Evolutionary conservation across 2,113 vertebrate genomes (phyloP), one percentile per base, ranked within the genome.

Genomic region (Symphodus melops): DNA sequence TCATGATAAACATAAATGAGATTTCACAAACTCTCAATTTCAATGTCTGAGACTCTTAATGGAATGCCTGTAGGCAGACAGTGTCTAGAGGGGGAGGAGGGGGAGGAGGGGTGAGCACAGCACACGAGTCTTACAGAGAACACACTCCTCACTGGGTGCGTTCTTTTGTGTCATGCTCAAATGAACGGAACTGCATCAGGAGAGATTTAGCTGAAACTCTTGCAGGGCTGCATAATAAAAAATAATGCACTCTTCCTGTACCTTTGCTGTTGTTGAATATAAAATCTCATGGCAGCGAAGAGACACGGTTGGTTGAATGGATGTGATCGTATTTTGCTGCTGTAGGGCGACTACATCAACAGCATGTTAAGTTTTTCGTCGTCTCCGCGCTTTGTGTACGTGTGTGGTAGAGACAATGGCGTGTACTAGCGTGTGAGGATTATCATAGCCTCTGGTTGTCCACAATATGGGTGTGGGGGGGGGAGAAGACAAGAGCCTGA

Each of bases 1-100:
- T 94, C 91, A 91, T 75, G 88, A 94, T 93, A 92, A 93, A 92
- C 86, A 92, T 66, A 92, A 94, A 94, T 91, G 83, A 93, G 91
- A 93, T 90, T 92, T 92, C 66, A 72, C 75, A 72, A 90, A 92
- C 72, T 90, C 86, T 86, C 82, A 91, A 82, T 89, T 90, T 89
- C 81, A 82, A 72, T 82, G 84, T 91, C 79, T 83, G 74, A 82
- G 83, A 84, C 72, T 78, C 73, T 86, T 84, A 90, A 88, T 86
- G 64, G 84, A 91, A 91, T 83, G 77, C 83, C 85, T 86, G 81
- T 74, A 75, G 85, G 84, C 76, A 86, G 79, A 74, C 72, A 44
- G 65, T 61, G 78, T 52, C 56, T 56, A 8, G 51, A 51, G 59
- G 74, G 63, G 71, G 54, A 6, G 46, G 46, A 6, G 46, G 46